Evolutionary conservation across 2,888 invertebrate species (phyloP).

Genomic region (Sclerodermus sp.): DNA sequence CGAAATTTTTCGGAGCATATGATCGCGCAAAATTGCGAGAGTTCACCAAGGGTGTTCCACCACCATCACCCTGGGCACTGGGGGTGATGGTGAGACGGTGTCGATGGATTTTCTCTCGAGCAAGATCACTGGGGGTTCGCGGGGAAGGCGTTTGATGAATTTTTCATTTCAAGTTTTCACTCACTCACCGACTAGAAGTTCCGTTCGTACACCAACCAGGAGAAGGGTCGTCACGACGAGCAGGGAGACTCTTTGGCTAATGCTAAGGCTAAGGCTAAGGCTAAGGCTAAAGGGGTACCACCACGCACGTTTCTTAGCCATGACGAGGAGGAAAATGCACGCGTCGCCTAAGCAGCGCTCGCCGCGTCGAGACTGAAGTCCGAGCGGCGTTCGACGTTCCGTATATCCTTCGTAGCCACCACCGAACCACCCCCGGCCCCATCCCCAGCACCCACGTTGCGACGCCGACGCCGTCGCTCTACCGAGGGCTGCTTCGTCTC

Average conservation of each 20-base stretch:
- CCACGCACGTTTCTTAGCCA: constrained; percentile 36
- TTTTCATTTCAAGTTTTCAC: no score
- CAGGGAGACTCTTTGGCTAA: constrained; percentile 31
- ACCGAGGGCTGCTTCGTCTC: background rate
- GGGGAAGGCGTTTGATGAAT: no score
- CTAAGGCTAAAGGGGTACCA: no score
- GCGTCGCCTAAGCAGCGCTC: constrained; percentile 37
- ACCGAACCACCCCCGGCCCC: constrained; percentile 11
- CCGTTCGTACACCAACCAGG: constrained; percentile 40
- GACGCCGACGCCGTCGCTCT: constrained; percentile 25
- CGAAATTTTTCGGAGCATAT: no score
- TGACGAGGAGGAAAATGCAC: constrained; percentile 3
- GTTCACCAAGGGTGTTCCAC: no score
- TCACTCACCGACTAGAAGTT: constrained; percentile 48
- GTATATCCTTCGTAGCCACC: constrained; percentile 39
- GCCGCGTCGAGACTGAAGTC: constrained; percentile 54
- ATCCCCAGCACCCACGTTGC: constrained; percentile 1
- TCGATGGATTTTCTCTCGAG: no score
- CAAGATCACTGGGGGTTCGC: no score
- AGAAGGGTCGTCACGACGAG: constrained; percentile 36
- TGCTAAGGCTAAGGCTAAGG: no score
- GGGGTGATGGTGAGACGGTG: no score
- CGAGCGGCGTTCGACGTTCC: constrained; percentile 39
- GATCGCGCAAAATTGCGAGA: no score
- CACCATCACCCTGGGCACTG: no score